These are phyloP conservation scores for Oceanites oceanicus DNA, from an alignment of 2,113 vertebrate genomes.

Conservation along the genomic window DNA sequence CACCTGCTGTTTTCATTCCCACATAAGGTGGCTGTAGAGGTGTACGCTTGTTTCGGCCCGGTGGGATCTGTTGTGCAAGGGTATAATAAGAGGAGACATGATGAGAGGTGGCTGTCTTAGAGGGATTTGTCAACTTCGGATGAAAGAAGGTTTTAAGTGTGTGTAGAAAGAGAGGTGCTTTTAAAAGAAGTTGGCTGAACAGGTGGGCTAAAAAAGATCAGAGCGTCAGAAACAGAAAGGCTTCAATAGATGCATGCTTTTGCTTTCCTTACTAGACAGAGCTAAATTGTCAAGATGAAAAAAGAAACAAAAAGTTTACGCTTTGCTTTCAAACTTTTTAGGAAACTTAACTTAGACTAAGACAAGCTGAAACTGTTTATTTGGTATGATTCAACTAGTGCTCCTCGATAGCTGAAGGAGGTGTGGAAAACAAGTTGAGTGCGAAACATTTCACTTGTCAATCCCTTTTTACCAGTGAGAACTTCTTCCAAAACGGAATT, in stretches of 20 bases:
- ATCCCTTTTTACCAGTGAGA: neutral
- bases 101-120: neutral
- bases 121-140: neutral
- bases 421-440: neutral
- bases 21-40: neutral
- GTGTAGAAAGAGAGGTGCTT: neutral
- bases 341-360: neutral
- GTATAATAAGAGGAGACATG: neutral
- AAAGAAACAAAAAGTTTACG: neutral
- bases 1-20: neutral
- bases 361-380: neutral
- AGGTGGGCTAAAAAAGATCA: neutral
- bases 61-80: neutral
- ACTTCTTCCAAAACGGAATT: neutral
- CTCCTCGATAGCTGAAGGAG: neutral
- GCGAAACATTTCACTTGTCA: neutral
- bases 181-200: neutral
- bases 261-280: neutral
- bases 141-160: neutral
- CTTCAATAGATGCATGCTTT: neutral
- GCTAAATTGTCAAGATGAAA: neutral
- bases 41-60: neutral
- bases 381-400: neutral
- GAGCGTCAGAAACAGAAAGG: neutral
- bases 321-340: neutral